phyloP scores from a whole-genome alignment of 2,113 vertebrate species.

The Tragelaphus strepsiceros region DNA sequence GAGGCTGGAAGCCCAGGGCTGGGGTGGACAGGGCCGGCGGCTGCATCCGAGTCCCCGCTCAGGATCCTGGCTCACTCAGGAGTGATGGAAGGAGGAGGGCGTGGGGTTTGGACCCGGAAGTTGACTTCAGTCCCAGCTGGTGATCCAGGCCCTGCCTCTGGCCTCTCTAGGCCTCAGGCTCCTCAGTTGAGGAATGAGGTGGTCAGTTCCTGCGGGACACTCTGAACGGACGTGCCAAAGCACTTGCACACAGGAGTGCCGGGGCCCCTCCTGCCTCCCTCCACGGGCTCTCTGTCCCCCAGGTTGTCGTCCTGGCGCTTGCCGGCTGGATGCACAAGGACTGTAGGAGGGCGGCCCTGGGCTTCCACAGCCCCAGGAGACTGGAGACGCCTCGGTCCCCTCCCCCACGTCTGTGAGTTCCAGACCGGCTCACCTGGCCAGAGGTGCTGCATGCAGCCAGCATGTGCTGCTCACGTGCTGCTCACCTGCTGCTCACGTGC shows the following conservation, averaged over 20 bases:
- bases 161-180: neutral
- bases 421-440: neutral
- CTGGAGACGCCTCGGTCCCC: neutral
- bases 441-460: neutral
- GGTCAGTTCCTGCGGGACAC: too few relatives aligned
- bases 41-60: neutral
- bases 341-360: neutral
- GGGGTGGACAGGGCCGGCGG: neutral
- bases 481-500: too few relatives aligned
- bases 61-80: neutral
- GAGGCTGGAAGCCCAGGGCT: neutral
- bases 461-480: neutral
- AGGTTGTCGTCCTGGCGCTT: neutral
- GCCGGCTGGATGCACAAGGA: neutral
- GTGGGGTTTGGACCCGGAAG: neutral
- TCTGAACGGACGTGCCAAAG: neutral
- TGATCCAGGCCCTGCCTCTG: neutral
- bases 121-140: neutral
- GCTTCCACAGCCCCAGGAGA: neutral
- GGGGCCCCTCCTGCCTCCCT: accelerated
- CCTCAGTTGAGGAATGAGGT: neutral
- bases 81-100: neutral
- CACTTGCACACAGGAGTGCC: neutral
- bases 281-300: neutral
- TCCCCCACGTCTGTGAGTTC: neutral